phyloP scores from a whole-genome alignment of 2,797 vertebrate species.

The Lophotriccus pileatus region DNA sequence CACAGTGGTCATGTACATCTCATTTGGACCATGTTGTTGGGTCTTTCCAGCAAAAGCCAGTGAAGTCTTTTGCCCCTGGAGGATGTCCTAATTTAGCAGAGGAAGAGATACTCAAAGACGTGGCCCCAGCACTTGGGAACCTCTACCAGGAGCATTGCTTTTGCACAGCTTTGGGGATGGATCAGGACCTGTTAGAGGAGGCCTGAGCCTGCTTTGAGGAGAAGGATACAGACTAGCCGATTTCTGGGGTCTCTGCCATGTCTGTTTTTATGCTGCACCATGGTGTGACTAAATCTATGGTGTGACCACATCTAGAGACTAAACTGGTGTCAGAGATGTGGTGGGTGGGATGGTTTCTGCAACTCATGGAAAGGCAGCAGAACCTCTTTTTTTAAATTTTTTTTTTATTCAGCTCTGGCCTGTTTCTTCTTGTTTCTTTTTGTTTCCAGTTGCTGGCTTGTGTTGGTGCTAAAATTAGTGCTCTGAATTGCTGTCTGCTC shows the following conservation, averaged over 20 bases:
- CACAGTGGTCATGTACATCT: background rate
- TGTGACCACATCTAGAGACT: background rate
- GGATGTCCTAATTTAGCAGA: background rate
- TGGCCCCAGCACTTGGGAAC: background rate
- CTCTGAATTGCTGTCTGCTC: background rate
- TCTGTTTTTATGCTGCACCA: background rate
- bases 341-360: background rate
- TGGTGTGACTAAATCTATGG: background rate
- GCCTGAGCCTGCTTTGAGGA: background rate
- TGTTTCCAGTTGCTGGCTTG: background rate
- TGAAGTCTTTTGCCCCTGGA: background rate
- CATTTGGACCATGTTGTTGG: background rate
- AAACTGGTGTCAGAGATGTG: background rate
- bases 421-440: background rate
- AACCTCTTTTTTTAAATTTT: background rate
- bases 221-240: background rate
- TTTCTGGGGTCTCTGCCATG: background rate
- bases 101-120: background rate
- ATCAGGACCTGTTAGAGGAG: background rate
- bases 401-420: background rate
- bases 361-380: background rate
- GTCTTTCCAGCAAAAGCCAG: background rate
- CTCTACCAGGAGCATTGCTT: background rate
- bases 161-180: background rate
- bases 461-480: background rate